phyloP scores from a whole-genome alignment of 2,797 vertebrate species.

The Cirrhinus mrigala region DNA sequence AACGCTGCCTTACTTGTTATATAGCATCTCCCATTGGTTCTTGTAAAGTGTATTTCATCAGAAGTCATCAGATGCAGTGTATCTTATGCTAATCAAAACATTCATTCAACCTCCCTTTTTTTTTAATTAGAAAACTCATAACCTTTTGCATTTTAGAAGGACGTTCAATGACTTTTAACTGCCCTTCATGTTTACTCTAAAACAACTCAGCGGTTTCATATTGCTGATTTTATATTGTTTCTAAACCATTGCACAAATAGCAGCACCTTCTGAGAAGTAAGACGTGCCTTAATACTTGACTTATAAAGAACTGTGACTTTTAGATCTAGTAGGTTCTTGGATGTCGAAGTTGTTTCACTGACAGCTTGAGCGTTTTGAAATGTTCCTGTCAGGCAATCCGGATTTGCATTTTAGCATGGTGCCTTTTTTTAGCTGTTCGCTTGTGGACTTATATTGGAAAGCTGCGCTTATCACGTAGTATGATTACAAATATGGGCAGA shows the following conservation, averaged over 20 bases:
- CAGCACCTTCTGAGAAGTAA: conserved; percentile 13
- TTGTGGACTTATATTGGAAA: conserved; percentile 44
- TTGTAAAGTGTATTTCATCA: conserved; percentile 53
- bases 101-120: conserved; percentile 63
- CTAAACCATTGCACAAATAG: conserved; percentile 7
- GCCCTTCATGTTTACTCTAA: neutral
- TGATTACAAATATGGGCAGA: conserved; percentile 46
- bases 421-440: conserved; percentile 43
- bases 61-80: conserved; percentile 52
- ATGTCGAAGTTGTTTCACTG: conserved; percentile 25
- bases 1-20: neutral
- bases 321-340: neutral
- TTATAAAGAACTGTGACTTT: conserved; percentile 21
- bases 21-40: conserved; percentile 55
- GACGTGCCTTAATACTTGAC: neutral
- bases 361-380: conserved; percentile 43
- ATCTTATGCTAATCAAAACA: conserved; percentile 65
- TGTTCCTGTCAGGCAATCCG: conserved; percentile 46
- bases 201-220: conserved; percentile 13
- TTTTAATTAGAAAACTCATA: conserved; percentile 30
- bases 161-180: neutral
- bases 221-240: conserved; percentile 23
- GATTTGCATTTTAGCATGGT: conserved; percentile 49
- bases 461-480: conserved; percentile 47
- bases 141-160: neutral